Evolutionary conservation across 2,113 vertebrate species (phyloP).

Genomic region (Engraulis encrasicolus): DNA sequence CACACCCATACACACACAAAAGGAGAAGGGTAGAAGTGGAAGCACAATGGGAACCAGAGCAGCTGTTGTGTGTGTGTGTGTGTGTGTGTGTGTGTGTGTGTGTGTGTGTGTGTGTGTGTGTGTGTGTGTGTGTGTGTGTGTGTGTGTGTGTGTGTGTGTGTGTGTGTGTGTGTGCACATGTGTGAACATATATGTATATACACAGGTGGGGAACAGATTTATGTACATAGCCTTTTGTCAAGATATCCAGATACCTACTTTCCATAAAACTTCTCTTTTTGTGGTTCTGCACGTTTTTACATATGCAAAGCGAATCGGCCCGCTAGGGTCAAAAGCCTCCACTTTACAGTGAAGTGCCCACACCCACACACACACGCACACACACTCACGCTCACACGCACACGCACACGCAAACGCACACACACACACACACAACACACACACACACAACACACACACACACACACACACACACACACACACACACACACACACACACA

Average conservation of each 20-base stretch:
- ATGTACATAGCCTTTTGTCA: background rate
- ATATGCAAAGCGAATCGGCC: background rate
- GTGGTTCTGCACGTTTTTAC: background rate
- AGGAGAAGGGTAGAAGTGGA: background rate
- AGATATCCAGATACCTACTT: background rate
- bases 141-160: background rate
- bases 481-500: too few species aligned
- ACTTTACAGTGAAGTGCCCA: too few species aligned
- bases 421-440: too few species aligned
- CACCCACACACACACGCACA: too few species aligned
- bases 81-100: background rate
- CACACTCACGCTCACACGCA: too few species aligned
- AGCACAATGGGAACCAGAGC: background rate
- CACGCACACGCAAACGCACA: too few species aligned
- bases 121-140: background rate
- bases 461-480: too few species aligned
- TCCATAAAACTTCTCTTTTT: background rate
- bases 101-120: background rate
- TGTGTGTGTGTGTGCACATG: background rate
- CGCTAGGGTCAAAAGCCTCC: background rate
- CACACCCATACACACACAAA: too few species aligned
- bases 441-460: too few species aligned
- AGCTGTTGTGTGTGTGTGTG: background rate
- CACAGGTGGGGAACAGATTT: slow-evolving; percentile 9
- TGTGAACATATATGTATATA: too few species aligned